Percentiles rank a stretch among this genome's conserved stretches.
Evolutionary conservation across 2,797 vertebrate species (phyloP).

Genomic region (Hoplostethus mediterraneus): DNA sequence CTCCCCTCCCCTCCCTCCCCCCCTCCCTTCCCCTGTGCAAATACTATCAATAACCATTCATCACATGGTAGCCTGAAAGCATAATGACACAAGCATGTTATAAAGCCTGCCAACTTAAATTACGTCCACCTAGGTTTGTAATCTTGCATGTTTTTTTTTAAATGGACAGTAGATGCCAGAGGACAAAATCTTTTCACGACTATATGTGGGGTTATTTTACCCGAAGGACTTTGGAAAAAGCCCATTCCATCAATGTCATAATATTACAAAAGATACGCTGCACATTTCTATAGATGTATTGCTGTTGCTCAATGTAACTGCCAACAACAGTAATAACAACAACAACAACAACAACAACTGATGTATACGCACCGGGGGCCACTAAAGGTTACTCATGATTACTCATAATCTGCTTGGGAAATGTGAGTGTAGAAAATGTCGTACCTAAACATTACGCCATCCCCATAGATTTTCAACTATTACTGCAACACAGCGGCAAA

Average conservation of each 20-base stretch:
- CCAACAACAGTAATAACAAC: conserved; percentile 49
- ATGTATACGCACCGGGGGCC: conserved; percentile 57
- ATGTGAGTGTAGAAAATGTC: conserved; percentile 71
- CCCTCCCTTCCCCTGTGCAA: conserved; percentile 1
- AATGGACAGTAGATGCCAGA: background rate
- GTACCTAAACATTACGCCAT: conserved; percentile 62
- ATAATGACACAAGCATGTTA: conserved; percentile 16
- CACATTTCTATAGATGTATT: conserved; percentile 48
- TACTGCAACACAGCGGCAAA: conserved; percentile 36
- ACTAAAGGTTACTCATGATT: conserved; percentile 74
- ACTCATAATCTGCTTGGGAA: conserved; percentile 72
- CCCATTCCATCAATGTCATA: conserved; percentile 49
- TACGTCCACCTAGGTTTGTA: conserved; percentile 49
- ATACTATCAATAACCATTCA: conserved; percentile 28
- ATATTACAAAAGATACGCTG: conserved; percentile 30
- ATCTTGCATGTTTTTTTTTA: conserved; percentile 8
- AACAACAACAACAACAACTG: conserved; percentile 57
- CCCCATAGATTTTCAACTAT: conserved; percentile 49
- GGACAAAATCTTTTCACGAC: conserved; percentile 34
- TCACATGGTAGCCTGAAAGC: conserved; percentile 35
- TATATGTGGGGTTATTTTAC: conserved; percentile 34
- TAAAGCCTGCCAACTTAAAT: conserved; percentile 34
- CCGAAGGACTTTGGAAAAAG: conserved; percentile 42
- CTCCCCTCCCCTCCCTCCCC: conserved; percentile 12
- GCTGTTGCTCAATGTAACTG: conserved; percentile 43